Base-by-base conservation (phyloP, 2,113 vertebrate genomes). In the Aleadryas rufinucha region DNA sequence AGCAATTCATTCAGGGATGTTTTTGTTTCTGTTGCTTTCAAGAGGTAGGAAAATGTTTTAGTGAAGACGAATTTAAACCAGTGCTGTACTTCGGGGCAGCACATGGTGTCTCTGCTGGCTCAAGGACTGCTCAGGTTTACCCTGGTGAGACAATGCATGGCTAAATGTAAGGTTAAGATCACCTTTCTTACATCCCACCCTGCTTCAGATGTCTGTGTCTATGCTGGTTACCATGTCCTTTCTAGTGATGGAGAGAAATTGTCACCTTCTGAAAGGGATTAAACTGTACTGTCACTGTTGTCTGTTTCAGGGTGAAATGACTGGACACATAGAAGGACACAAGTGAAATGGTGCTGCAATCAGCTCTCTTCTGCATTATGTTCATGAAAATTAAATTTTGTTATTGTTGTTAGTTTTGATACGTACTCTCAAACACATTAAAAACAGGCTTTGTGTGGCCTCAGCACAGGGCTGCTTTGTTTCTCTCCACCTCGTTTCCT, bases 241-340 rank as follows among this genome's bases (percentile, higher is more conserved):
- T 71, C 30, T 50, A 16, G 16, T 11, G 44, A n/a, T 7, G 5
- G 24, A 84, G 21, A 89, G 35, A 71, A 87, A 68, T 2, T 26
- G 20, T 4, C 24, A n/a, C 27, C 14, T 68, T 35, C 26, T 64
- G 41, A 33, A 83, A 57, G 28, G 24, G 11, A 41, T 66, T 63
- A n/a, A 72, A 19, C 6, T 30, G 31, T 79, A 24, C 37, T 35
- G 18, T 35, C 31, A 20, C 2, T 0, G 4, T 60, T 3, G 0
- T 8, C 11, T 49, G 7, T 72, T 68, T 42, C 13, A 54, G 22
- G 19, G 45, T 50, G 54, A 61, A 88, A 83, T 53, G 16, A 13
- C 26, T 37, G 20, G 14, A 28, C 24, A 39, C 2, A 0, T 13
- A 75, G 21, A 37, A 21, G 20, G 21, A 17, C 26, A 35, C 35